Conservation (phyloP, 2,113 vertebrate species). For the Pavo muticus region DNA sequence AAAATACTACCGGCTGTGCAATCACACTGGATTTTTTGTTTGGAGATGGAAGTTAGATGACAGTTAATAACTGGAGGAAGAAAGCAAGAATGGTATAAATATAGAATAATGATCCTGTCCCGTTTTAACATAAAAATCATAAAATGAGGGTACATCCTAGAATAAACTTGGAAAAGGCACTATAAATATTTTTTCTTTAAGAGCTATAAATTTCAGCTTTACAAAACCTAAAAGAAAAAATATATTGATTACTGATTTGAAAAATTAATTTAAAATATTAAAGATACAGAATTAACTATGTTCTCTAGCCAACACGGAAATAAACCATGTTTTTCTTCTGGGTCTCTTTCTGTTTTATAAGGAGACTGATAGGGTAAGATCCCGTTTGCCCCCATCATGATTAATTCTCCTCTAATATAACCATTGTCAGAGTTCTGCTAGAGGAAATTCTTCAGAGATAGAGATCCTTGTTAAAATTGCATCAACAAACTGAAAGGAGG, state of each 20-base stretch:
- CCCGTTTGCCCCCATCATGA: not conserved
- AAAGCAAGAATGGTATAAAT: not conserved
- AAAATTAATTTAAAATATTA: not conserved
- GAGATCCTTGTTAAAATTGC: slow-evolving; percentile 23
- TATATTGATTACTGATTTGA: not conserved
- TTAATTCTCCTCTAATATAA: not conserved
- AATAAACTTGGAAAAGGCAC: not conserved
- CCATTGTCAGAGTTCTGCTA: not conserved
- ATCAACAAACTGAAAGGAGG: not conserved
- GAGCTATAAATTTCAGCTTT: not conserved
- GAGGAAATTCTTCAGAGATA: not conserved
- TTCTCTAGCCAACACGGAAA: not conserved
- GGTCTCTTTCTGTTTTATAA: not conserved
- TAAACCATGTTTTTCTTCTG: not conserved
- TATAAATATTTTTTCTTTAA: not conserved
- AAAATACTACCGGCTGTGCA: slow-evolving; percentile 6
- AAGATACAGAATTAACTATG: not conserved
- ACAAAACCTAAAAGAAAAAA: not conserved
- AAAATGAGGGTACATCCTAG: not conserved
- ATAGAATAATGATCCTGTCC: not conserved
- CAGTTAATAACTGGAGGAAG: not conserved
- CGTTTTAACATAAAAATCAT: not conserved
- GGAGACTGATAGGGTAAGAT: not conserved
- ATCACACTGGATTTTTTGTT: not conserved
- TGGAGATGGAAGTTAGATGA: not conserved